These are phyloP conservation scores for silkworm (Bombyx mori) DNA, from an alignment of 1,140 invertebrate species.

Conservation along the genomic window ASM3026992v2 NC_085113.1:3245001-3245500, in stretches of 20 bases:
- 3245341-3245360: too few relatives aligned
- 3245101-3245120: too few relatives aligned
- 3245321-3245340: too few relatives aligned
- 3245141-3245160: too few relatives aligned
- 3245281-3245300: neutral
- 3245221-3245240: neutral
- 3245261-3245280: constrained; percentile 1
- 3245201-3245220: constrained; percentile 1
- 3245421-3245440: neutral
- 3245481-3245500: neutral
- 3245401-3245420: constrained; percentile 1
- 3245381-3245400: neutral
- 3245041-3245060: too few relatives aligned
- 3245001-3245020: too few relatives aligned
- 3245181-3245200: too few relatives aligned
- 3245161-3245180: too few relatives aligned
- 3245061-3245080: too few relatives aligned
- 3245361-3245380: neutral
- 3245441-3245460: constrained; percentile 2
- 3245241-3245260: neutral
- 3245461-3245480: neutral
- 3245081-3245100: too few relatives aligned
- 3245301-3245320: neutral
- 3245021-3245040: too few relatives aligned
- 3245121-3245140: too few relatives aligned